phyloP scores from a whole-genome alignment of 64 coral and sea anemone genomes.

The Acropora tenuis region DNA sequence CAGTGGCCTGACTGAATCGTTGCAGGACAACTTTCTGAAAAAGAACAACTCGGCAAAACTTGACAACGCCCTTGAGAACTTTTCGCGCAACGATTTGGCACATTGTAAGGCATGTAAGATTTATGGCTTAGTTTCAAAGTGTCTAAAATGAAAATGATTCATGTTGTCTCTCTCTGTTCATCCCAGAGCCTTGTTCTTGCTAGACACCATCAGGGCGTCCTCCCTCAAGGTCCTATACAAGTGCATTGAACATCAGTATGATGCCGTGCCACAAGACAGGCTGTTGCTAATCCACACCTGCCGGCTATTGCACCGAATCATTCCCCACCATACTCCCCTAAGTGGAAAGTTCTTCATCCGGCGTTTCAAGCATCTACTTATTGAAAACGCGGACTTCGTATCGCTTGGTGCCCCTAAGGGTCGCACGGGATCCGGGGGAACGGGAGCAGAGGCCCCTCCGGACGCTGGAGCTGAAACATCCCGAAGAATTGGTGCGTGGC shows the following conservation, averaged over 20 bases:
- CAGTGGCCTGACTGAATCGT: too few relatives aligned
- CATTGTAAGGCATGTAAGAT: too few relatives aligned
- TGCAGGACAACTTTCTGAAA: too few relatives aligned
- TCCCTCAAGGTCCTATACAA: constrained; percentile 85
- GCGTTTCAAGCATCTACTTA: constrained; percentile 93
- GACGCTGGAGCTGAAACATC: constrained; percentile 32
- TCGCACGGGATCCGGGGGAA: constrained; percentile 29
- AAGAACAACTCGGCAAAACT: too few relatives aligned
- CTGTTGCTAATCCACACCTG: constrained; percentile 95
- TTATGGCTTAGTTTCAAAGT: too few relatives aligned
- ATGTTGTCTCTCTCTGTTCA: background rate
- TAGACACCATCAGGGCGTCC: constrained; percentile 85
- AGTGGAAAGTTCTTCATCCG: constrained; percentile 96
- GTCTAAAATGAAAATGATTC: too few relatives aligned
- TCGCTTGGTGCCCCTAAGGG: constrained; percentile 81
- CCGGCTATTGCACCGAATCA: constrained; percentile 80
- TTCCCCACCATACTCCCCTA: constrained; percentile 92
- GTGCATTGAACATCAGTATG: constrained; percentile 92
- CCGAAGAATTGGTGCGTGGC: constrained; percentile 40
- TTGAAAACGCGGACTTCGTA: constrained; percentile 97
- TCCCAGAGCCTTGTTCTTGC: constrained; percentile 66
- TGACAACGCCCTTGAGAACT: too few relatives aligned
- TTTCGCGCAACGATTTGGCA: too few relatives aligned
- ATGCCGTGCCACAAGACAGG: constrained; percentile 79
- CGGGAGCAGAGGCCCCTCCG: constrained; percentile 9